A percentile compares a stretch with the other conserved stretches of the same genome.
These are phyloP conservation scores for Pomatostomus ruficeps DNA, from an alignment of 2,113 vertebrate genomes.

Conservation along the genomic window DNA sequence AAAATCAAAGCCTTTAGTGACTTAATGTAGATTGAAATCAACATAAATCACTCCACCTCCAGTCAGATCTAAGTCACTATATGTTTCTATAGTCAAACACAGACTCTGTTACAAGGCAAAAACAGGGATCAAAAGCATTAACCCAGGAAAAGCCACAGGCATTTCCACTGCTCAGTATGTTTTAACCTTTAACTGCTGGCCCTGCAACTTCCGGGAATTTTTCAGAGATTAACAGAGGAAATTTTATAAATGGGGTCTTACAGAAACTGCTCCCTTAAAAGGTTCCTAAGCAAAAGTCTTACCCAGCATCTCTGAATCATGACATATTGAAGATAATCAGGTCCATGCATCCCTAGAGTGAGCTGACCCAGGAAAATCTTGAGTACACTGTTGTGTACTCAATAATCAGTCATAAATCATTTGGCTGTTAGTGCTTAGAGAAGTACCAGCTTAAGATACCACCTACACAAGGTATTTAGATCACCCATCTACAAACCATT, in stretches of 20 bases:
- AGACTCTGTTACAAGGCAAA: not conserved
- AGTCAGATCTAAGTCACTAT: not conserved
- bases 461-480: not conserved
- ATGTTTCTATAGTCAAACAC: not conserved
- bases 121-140: not conserved
- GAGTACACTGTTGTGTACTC: rapidly evolving
- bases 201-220: not conserved
- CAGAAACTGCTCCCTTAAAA: not conserved
- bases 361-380: not conserved
- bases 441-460: not conserved
- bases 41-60: not conserved
- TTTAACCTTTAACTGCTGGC: not conserved
- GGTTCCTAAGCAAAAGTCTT: not conserved
- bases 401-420: not conserved
- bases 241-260: not conserved
- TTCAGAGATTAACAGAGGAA: not conserved
- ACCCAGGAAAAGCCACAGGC: not conserved
- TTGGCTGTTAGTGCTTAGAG: not conserved
- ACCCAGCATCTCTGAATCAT: not conserved
- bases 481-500: not conserved
- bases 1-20: not conserved
- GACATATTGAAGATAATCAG: not conserved
- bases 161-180: not conserved
- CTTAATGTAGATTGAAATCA: not conserved
- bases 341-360: not conserved